Conservation (phyloP, 2,888 invertebrate genomes). For the Ophonus ardosiacus region DNA sequence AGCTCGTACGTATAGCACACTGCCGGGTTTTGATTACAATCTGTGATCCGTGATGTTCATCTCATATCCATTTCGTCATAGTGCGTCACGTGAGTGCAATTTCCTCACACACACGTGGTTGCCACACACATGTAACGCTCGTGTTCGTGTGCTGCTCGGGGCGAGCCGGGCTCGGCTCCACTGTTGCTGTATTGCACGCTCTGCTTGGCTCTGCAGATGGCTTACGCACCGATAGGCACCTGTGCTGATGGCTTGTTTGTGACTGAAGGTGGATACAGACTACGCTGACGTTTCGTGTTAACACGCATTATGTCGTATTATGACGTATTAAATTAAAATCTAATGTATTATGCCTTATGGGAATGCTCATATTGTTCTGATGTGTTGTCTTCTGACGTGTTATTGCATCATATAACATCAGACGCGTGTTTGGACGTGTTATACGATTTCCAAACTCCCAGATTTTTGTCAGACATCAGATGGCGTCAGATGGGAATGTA, state of each 20-base stretch:
- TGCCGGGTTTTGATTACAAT: constrained; percentile 62
- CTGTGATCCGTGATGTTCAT: constrained; percentile 63
- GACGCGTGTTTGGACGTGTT: no score
- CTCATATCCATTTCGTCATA: constrained; percentile 57
- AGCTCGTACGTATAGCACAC: neutral
- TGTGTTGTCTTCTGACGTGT: no score
- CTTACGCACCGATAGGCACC: constrained; percentile 58
- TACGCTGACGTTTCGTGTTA: no score
- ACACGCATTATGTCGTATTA: no score
- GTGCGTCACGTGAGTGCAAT: constrained; percentile 60
- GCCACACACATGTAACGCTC: constrained; percentile 5
- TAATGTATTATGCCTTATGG: no score
- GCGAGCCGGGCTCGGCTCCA: neutral
- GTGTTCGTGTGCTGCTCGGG: neutral
- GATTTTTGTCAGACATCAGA: no score
- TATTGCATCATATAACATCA: no score
- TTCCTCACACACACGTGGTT: constrained; percentile 47
- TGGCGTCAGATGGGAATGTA: no score
- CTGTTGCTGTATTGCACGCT: constrained; percentile 56
- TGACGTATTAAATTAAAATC: no score
- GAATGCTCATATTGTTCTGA: no score
- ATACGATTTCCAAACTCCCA: no score
- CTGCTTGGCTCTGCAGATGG: constrained; percentile 53
- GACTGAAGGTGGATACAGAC: no score
- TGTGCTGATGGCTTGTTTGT: constrained; percentile 16